Evolutionary conservation across 2,113 vertebrate species (phyloP), one percentile per base, ranked within the genome.

Genomic region (Gambusia affinis): DNA sequence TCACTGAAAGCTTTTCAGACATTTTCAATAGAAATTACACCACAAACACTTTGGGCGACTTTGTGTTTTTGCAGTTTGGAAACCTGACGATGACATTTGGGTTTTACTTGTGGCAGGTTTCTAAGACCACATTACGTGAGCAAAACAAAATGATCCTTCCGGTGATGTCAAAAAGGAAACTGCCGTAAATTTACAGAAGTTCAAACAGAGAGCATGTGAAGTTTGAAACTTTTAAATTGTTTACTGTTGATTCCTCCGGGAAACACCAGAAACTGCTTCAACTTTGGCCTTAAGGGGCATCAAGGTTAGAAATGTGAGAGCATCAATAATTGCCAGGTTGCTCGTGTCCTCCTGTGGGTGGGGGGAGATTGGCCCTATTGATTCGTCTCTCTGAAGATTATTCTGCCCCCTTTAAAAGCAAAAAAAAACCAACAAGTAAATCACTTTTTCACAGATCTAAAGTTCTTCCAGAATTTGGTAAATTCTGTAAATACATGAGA

Each of bases 361-460:
- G 76, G 70, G 82, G 76, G 76, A 82, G 88, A 87, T 84, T 79
- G 83, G 67, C 79, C 82, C 24, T 81, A 88, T 89, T 70, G 87
- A 90, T 88, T 66, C 24, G 67, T 75, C 79, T 85, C 79, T 85
- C 69, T 70, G 73, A 81, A 87, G 85, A 88, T 79, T 85, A 75
- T 71, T 64, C 64, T 70, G 75, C n/a, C 80, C 79, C 73, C 76
- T 74, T 47, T 19, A 47, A 47, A 19, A 73, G 78, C 27, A 64
- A 72, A 68, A 15, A n/a, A 33, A 30, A n/a, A n/a, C n/a, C 12
- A 74, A 60, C 35, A 37, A 37, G 10, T 37, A 37, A 37, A 37
- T 37, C 35, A 37, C 35, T 37, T 12, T 37, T 2, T 8, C 1
- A 31, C 22, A 30, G n/a, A 68, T 57, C 57, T n/a, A 8, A 8